Base-by-base conservation (phyloP, 1,140 invertebrate genomes). In the Brachionus plicatilis region DNA sequence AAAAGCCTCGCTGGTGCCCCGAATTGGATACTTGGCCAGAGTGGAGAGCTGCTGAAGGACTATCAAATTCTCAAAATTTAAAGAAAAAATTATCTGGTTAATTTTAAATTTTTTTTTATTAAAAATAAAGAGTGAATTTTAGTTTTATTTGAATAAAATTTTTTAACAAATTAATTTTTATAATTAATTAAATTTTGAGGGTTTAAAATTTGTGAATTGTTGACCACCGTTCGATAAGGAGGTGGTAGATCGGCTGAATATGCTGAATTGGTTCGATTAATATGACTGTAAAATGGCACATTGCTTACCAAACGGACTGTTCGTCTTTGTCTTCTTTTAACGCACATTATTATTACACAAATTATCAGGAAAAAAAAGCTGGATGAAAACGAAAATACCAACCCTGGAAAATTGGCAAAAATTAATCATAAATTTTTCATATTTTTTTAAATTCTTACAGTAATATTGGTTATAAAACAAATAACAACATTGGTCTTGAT, bases 1-100 rank as follows among this genome's bases (percentile, higher is more conserved):
- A 68, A 65, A 68, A 60, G 29, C 50, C 79, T 20, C 79, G 79
- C 27, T 82, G 79, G 79, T 82, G 72, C 50, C 72, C 72, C 3
- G 43, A 76, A 29, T 76, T 76, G n/a, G 45, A 47, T 12, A 27
- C 41, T 27, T 76, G 72, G 72, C 43, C 72, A 29, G 72, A 76
- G 14, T 76, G 72, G 72, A 76, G 47, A 41, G 68, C 68, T 41
- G 68, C 68, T 17, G 68, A 72, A 20, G 68, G 68, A n/a, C 68
- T 37, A 3, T 72, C 72, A n/a, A 76, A 76, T 24, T 29, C 20
- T 11, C n/a, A 76, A 47, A 76, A 50, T 27, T 50, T 76, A 50
- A 76, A 76, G 27, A 76, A 76, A 50, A 76, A 75, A 70, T n/a
- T 75, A 50, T 50, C 47, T 20, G 72, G 72, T 76, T 76, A 24